phyloP scores from a whole-genome alignment of 2,797 vertebrate species.

The Cossypha heuglini region DNA sequence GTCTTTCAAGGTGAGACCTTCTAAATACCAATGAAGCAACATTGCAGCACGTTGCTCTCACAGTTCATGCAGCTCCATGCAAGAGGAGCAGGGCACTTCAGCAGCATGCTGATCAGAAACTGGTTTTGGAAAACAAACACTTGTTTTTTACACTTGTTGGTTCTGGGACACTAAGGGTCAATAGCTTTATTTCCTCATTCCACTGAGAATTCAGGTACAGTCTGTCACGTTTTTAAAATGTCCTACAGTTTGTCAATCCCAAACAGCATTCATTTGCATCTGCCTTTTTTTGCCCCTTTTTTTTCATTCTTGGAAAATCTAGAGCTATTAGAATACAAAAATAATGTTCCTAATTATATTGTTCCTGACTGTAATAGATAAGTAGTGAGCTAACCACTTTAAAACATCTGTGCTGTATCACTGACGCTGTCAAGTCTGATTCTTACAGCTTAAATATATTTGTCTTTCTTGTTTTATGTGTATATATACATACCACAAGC shows the following conservation, averaged over 20 bases:
- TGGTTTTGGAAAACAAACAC: not conserved
- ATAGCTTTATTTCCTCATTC: not conserved
- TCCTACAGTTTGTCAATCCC: not conserved
- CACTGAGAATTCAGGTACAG: not conserved
- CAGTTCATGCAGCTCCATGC: not conserved
- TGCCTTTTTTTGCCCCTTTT: not conserved
- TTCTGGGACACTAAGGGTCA: not conserved
- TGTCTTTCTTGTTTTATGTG: not conserved
- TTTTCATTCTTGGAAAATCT: not conserved
- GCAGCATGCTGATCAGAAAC: not conserved
- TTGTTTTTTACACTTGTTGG: not conserved
- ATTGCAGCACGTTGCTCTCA: not conserved
- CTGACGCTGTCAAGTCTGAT: not conserved
- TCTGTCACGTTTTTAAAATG: not conserved
- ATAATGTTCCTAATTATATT: not conserved
- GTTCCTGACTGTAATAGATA: not conserved
- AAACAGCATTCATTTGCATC: not conserved
- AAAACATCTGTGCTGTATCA: not conserved
- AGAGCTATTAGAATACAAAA: not conserved
- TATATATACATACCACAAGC: not conserved
- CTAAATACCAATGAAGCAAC: not conserved
- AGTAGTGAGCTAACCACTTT: not conserved
- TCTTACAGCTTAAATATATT: not conserved
- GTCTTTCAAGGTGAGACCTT: not conserved
- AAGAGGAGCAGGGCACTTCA: not conserved